Evolutionary conservation across 2,888 invertebrate genomes (phyloP), one percentile per base, ranked within the genome.

Genomic region (Dicyrtoma fusca): DNA sequence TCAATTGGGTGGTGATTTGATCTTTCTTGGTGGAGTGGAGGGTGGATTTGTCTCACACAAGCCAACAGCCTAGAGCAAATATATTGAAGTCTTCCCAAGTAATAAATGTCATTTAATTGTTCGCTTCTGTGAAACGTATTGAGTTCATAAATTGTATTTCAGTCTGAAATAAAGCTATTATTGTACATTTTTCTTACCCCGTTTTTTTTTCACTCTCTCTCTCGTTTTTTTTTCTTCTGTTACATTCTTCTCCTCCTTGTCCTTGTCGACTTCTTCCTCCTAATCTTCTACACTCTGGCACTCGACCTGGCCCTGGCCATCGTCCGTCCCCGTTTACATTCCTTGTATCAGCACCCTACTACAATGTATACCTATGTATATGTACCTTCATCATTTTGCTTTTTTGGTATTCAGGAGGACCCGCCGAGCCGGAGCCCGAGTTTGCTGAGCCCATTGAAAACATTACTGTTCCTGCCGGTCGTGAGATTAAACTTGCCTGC

Each of bases 401-500:
- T 75, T 78, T 25, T 51, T 68, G 26, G 21, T 65, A 71, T 55
- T 26, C 75, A 80, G 80, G 80, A 79, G 80, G 80, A 74, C 75
- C 88, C 91, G 88, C 86, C 80, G 89, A 90, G 80, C 91, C 91
- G 82, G 94, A 94, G 85, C 95, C 95, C 1, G 93, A 94, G 84
- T 95, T 95, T 85, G 90, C 92, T 74, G 94, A 94, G 84, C 89
- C 91, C 82, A 94, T 95, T 82, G 91, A 92, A 84, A 95, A 95
- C 85, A 91, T 92, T 81, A 95, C 94, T 69, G 92, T 94, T 78
- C 91, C 94, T 75, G 92, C 94, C 75, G 95, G 95, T 78, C 88
- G 94, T 80, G 92, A 90, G 84, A 92, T 94, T 81, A 92, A 91
- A 82, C 88, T 95, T 81, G 91, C 93, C 70, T 95, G 95, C 85